Percentiles rank a stretch among this genome's conserved stretches.
Conservation (phyloP, 1,140 invertebrate species). For the Parasteatoda tepidariorum region DNA sequence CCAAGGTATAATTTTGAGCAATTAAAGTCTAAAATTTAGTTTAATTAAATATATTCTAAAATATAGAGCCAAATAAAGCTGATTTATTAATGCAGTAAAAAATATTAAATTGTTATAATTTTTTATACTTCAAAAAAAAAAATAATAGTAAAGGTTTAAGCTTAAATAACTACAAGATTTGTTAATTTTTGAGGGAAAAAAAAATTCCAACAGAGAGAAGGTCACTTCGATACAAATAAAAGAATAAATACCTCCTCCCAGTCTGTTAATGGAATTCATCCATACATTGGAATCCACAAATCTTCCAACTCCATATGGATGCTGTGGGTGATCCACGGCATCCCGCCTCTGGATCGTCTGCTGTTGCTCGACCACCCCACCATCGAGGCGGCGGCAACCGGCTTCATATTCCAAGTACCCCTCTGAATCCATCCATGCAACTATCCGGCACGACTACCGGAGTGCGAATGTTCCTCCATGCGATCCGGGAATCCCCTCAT, state of each 20-base stretch:
- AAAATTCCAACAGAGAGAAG: no score
- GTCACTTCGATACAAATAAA: no score
- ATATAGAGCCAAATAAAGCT: no score
- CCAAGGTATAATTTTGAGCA: no score
- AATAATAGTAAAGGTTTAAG: no score
- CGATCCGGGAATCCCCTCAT: not conserved
- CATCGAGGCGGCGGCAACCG: not conserved
- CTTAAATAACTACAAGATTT: no score
- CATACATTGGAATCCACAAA: constrained; percentile 10
- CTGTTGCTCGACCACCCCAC: constrained; percentile 19
- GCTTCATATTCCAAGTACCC: not conserved
- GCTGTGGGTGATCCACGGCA: constrained; percentile 3
- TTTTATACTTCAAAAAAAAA: no score
- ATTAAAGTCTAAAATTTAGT: no score
- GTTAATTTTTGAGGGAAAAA: no score
- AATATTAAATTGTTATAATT: no score
- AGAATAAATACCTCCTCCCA: not conserved
- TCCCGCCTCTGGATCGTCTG: constrained; percentile 3
- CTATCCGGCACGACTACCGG: not conserved
- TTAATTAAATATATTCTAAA: no score
- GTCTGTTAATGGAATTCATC: constrained; percentile 9
- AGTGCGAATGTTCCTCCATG: not conserved
- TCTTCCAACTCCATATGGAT: constrained; percentile 28
- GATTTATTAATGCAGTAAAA: no score
- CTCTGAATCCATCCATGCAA: constrained; percentile 3